Evolutionary conservation across 2,888 invertebrate genomes (phyloP).

Genomic region (Archips crataeganus): DNA sequence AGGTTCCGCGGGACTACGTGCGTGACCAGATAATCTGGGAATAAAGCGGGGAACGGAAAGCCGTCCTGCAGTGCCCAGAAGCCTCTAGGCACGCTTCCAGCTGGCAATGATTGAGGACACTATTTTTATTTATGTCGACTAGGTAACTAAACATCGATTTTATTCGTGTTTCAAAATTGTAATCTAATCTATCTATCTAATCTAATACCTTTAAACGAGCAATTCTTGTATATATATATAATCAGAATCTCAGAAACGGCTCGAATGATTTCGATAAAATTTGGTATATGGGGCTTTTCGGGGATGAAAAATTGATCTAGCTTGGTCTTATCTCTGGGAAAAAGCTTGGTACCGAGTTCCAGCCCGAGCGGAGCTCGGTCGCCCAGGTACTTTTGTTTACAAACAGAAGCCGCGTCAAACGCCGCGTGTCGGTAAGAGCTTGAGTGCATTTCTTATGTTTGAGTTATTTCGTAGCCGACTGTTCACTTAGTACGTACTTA

Average conservation of each 20-base stretch:
- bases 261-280: too few species aligned
- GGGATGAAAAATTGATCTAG: too few species aligned
- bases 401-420: slow-evolving; percentile 37
- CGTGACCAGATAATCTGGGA: slow-evolving; percentile 38
- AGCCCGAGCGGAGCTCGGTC: too few species aligned
- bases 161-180: slow-evolving; percentile 23
- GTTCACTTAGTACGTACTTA: slow-evolving; percentile 59
- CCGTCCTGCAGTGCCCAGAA: slow-evolving; percentile 21
- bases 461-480: slow-evolving; percentile 70
- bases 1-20: slow-evolving; percentile 18
- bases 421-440: slow-evolving; percentile 34
- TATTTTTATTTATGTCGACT: slow-evolving; percentile 37
- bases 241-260: too few species aligned
- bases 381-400: slow-evolving; percentile 20
- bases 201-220: too few species aligned
- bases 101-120: slow-evolving; percentile 34
- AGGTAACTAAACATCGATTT: slow-evolving; percentile 24
- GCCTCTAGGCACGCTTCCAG: slow-evolving; percentile 40
- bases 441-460: slow-evolving; percentile 52
- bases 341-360: too few species aligned
- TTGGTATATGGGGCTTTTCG: too few species aligned
- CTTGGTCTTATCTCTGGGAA: too few species aligned
- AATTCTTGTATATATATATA: too few species aligned
- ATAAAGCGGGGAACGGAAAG: slow-evolving; percentile 27
- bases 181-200: too few species aligned